These are phyloP conservation scores for Globia sparganii DNA, from an alignment of 2,888 invertebrate genomes.

Conservation along the genomic window DNA sequence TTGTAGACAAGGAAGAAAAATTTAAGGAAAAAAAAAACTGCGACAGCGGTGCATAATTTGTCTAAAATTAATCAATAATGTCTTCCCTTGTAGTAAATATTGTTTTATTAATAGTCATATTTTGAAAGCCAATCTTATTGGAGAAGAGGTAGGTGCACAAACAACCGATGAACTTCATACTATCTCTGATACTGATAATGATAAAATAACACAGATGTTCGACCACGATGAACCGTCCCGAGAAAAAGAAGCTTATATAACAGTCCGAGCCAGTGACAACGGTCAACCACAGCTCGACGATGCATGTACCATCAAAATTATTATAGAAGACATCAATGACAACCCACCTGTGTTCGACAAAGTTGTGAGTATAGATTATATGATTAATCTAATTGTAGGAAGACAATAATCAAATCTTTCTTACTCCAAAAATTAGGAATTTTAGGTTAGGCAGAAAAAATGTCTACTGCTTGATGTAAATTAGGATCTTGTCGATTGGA, in stretches of 20 bases:
- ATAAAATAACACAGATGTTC: constrained; percentile 90
- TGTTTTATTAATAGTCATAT: constrained; percentile 10
- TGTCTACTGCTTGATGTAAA: background rate
- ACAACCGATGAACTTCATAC: background rate
- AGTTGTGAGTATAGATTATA: constrained; percentile 91
- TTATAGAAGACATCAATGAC: constrained; percentile 98
- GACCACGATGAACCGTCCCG: constrained; percentile 97
- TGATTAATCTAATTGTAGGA: background rate
- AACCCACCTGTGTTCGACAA: constrained; percentile 95
- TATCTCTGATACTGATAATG: constrained; percentile 30
- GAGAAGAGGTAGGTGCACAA: constrained; percentile 70
- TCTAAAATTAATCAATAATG: background rate
- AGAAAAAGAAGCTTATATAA: constrained; percentile 95
- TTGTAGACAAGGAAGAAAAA: too few species aligned
- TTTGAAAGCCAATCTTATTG: constrained; percentile 56
- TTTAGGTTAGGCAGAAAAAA: background rate
- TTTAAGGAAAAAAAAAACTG: too few species aligned
- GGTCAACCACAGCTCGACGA: constrained; percentile 97
- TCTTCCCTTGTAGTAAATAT: background rate
- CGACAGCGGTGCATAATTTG: background rate
- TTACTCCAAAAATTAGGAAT: background rate
- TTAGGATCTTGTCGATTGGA: background rate
- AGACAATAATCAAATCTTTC: background rate
- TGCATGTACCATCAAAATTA: constrained; percentile 97
- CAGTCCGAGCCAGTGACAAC: constrained; percentile 97